Evolutionary conservation across 2,888 invertebrate genomes (phyloP).

Genomic region (Euplexia lucipara): DNA sequence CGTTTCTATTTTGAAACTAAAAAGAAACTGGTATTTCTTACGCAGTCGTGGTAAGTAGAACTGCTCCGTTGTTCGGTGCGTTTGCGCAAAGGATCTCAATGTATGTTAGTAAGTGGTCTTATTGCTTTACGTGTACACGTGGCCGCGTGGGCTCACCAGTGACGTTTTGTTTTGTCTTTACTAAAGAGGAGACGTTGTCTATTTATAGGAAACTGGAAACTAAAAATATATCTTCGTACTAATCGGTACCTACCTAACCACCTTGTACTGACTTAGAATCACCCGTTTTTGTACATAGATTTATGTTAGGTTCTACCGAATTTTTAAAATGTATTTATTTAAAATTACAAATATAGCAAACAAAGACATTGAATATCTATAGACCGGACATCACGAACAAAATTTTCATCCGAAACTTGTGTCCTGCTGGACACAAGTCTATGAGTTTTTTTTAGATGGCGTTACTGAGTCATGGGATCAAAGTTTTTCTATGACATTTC

Average conservation of each 20-base stretch:
- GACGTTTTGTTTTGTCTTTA: conserved; percentile 30
- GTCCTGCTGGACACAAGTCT: too few relatives aligned
- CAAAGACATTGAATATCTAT: too few relatives aligned
- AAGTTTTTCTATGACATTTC: too few relatives aligned
- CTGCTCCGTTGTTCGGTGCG: conserved; percentile 41
- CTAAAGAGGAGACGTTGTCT: conserved; percentile 22
- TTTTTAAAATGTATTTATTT: too few relatives aligned
- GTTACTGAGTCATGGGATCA: too few relatives aligned
- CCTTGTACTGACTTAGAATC: background rate
- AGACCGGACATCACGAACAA: too few relatives aligned
- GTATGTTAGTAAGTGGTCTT: conserved; percentile 10
- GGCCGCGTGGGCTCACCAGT: conserved; percentile 10
- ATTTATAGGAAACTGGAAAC: conserved; percentile 25
- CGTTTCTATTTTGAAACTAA: conserved; percentile 74
- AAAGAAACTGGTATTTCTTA: conserved; percentile 63
- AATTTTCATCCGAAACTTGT: too few relatives aligned
- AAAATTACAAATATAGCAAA: too few relatives aligned
- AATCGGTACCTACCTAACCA: conserved; percentile 13
- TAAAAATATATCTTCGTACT: conserved; percentile 28
- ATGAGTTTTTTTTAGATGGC: too few relatives aligned
- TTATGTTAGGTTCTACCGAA: background rate
- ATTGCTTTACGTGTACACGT: conserved; percentile 32
- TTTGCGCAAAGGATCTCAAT: conserved; percentile 47
- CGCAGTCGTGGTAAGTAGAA: conserved; percentile 43
- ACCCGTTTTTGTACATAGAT: background rate